These are phyloP conservation scores for Corythaeola cristata DNA, from an alignment of 2,113 vertebrate genomes.

Conservation along the genomic window DNA sequence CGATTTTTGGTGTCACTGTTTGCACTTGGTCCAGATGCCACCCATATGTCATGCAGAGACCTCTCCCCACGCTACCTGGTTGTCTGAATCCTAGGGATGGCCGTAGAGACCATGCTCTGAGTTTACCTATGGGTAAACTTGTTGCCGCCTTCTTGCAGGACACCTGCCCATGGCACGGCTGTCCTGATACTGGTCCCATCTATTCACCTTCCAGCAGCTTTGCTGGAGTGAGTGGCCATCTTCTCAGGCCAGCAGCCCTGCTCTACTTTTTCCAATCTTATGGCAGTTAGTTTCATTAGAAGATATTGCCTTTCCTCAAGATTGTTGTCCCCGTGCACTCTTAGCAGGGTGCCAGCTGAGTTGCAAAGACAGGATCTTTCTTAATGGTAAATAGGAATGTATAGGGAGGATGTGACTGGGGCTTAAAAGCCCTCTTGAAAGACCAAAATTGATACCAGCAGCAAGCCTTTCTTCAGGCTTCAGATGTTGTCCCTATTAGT, in stretches of 20 bases:
- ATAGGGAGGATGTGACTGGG: neutral
- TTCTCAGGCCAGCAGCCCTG: neutral
- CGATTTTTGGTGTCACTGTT: neutral
- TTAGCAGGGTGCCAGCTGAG: neutral
- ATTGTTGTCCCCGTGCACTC: fast-evolving
- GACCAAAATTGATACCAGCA: neutral
- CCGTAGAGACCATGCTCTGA: fast-evolving
- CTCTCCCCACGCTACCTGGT: neutral
- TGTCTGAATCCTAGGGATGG: neutral
- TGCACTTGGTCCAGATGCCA: neutral
- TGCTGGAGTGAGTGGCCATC: neutral
- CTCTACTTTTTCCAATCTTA: neutral
- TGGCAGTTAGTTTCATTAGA: neutral
- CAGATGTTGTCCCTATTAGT: neutral
- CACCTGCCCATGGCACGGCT: fast-evolving
- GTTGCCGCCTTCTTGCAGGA: neutral
- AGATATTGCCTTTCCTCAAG: neutral
- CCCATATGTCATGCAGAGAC: fast-evolving
- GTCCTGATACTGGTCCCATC: neutral
- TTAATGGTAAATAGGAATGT: neutral
- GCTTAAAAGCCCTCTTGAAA: neutral
- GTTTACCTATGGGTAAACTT: neutral
- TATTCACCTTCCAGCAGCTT: neutral
- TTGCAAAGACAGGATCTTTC: neutral
- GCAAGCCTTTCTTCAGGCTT: neutral